A percentile compares a stretch with the other conserved stretches of the same genome.
Conservation (phyloP, 2,113 vertebrate species). For the Alectura lathami region DNA sequence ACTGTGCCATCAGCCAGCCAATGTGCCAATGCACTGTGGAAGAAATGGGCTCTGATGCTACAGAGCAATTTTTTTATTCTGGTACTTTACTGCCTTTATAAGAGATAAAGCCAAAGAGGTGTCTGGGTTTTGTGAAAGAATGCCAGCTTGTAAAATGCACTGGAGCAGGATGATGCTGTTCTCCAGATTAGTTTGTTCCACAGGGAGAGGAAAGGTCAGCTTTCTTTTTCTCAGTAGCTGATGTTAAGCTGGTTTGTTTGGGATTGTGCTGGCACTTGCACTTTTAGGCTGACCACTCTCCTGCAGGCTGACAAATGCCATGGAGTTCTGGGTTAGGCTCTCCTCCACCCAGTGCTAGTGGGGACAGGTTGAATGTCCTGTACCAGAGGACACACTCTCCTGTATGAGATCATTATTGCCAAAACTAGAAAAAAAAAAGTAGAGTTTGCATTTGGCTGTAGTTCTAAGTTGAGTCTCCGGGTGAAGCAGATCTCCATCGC, state of each 20-base stretch:
- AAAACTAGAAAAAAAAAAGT: not conserved
- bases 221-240: not conserved
- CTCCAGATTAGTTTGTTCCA: not conserved
- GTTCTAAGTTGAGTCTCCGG: not conserved
- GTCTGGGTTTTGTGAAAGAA: not conserved
- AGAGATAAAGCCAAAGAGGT: not conserved
- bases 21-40: accelerated
- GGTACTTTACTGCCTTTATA: not conserved
- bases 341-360: not conserved
- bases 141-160: not conserved
- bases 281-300: not conserved
- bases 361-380: not conserved
- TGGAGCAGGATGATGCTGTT: not conserved
- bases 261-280: not conserved
- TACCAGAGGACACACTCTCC: no score
- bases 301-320: not conserved
- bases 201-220: not conserved
- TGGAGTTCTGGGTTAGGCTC: not conserved
- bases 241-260: not conserved
- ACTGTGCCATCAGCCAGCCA: not conserved
- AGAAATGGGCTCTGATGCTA: not conserved
- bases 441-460: not conserved
- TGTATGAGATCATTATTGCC: no score
- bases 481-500: not conserved
- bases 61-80: not conserved